Conservation (phyloP, 1,140 invertebrate genomes). For the Galleria mellonella region DNA sequence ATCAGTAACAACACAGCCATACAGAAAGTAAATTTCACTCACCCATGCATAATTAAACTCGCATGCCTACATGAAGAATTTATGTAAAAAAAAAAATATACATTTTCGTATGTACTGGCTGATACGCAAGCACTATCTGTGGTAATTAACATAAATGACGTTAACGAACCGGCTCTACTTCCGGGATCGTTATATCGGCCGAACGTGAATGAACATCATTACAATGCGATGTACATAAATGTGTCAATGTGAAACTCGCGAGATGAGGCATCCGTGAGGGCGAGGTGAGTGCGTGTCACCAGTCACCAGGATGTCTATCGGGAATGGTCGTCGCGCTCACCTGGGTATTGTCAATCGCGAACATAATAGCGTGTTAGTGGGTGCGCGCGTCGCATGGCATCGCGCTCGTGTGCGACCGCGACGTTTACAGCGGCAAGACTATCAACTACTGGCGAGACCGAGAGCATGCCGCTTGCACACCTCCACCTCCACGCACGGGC, state of each 20-base stretch:
- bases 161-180: conserved; percentile 65
- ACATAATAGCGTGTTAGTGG: conserved; percentile 55
- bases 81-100: neutral
- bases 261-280: conserved; percentile 16
- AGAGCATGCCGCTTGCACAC: conserved; percentile 40
- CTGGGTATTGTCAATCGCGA: conserved; percentile 65
- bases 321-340: conserved; percentile 46
- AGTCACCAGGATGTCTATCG: conserved; percentile 8
- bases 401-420: conserved; percentile 36
- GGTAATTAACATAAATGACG: conserved; percentile 65
- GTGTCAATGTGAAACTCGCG: conserved; percentile 10
- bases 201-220: conserved; percentile 58
- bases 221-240: conserved; percentile 9
- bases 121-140: conserved; percentile 35
- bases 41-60: neutral
- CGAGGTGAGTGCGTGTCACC: neutral
- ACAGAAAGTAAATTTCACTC: conserved; percentile 15
- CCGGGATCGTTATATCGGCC: conserved; percentile 58
- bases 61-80: neutral
- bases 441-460: neutral
- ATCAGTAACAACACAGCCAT: no score
- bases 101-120: conserved; percentile 1
- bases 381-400: conserved; percentile 42
- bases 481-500: conserved; percentile 48
- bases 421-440: conserved; percentile 30